phyloP scores from a whole-genome alignment of 2,113 vertebrate genomes.

The Pseudorhombus dupliciocellatus region DNA sequence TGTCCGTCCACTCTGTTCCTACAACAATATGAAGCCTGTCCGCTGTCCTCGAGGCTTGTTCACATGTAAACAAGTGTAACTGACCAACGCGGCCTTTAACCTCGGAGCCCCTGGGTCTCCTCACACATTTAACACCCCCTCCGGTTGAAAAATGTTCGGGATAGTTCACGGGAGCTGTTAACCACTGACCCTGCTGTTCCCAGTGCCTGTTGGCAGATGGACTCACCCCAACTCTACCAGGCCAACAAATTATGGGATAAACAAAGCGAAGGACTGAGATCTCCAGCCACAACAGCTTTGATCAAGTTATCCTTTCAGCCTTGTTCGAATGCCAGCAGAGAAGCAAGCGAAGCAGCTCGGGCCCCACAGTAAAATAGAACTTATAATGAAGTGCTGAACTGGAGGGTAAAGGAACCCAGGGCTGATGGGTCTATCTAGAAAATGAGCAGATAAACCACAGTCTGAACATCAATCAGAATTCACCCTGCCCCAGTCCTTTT shows the following conservation, averaged over 20 bases:
- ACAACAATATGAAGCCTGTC: conserved; percentile 12
- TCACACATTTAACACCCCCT: conserved; percentile 60
- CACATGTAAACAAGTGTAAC: conserved; percentile 61
- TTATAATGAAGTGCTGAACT: not conserved
- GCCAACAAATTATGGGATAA: conserved; percentile 59
- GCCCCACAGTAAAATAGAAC: conserved; percentile 5
- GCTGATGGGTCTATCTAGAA: conserved; percentile 44
- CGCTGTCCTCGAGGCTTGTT: conserved; percentile 32
- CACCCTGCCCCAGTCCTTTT: conserved; percentile 5
- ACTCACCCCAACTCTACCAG: conserved; percentile 39
- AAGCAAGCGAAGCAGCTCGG: conserved; percentile 36
- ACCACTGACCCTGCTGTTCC: conserved; percentile 57
- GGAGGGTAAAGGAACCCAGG: conserved; percentile 17
- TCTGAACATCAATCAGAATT: conserved; percentile 23
- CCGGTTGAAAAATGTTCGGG: conserved; percentile 53
- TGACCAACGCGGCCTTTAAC: conserved; percentile 55
- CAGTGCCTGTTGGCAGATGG: conserved; percentile 41
- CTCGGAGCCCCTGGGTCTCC: conserved; percentile 46
- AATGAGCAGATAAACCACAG: conserved; percentile 24
- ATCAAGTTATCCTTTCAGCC: conserved; percentile 17
- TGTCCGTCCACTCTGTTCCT: conserved; percentile 8
- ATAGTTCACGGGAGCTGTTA: conserved; percentile 62
- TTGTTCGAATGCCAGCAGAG: conserved; percentile 2
- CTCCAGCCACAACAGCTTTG: conserved; percentile 29
- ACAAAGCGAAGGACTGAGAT: conserved; percentile 38